Percentiles rank a stretch among this genome's conserved stretches.
phyloP scores from a whole-genome alignment of 2,888 invertebrate genomes.

The Lysandra bellargus region DNA sequence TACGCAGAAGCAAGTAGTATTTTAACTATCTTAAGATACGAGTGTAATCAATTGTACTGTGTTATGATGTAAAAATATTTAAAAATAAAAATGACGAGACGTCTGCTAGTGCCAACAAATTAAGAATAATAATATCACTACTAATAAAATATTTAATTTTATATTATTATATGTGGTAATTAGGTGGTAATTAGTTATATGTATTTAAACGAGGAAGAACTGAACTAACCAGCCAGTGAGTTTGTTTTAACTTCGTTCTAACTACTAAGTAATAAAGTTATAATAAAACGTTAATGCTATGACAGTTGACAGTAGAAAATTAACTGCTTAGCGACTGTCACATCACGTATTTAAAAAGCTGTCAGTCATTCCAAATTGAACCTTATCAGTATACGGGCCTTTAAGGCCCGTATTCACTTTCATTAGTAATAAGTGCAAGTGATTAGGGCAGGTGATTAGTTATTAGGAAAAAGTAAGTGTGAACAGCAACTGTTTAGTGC shows the following conservation, averaged over 20 bases:
- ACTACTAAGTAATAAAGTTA: not conserved
- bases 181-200: not conserved
- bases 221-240: not conserved
- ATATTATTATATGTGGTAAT: not conserved
- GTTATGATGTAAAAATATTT: not conserved
- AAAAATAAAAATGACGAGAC: not conserved
- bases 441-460: no score
- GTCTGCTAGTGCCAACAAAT: not conserved
- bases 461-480: no score
- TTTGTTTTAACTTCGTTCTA: no score
- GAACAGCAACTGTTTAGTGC: no score
- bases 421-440: no score
- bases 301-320: constrained; percentile 13
- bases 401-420: no score
- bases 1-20: not conserved
- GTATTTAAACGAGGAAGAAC: not conserved
- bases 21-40: no score
- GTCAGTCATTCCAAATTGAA: constrained; percentile 10
- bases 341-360: not conserved
- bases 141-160: not conserved
- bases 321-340: not conserved
- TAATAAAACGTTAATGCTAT: not conserved
- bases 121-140: not conserved
- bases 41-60: no score
- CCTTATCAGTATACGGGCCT: not conserved